These are phyloP conservation scores for Psilopsiagon aurifrons DNA, from an alignment of 2,113 vertebrate genomes.

Conservation along the genomic window DNA sequence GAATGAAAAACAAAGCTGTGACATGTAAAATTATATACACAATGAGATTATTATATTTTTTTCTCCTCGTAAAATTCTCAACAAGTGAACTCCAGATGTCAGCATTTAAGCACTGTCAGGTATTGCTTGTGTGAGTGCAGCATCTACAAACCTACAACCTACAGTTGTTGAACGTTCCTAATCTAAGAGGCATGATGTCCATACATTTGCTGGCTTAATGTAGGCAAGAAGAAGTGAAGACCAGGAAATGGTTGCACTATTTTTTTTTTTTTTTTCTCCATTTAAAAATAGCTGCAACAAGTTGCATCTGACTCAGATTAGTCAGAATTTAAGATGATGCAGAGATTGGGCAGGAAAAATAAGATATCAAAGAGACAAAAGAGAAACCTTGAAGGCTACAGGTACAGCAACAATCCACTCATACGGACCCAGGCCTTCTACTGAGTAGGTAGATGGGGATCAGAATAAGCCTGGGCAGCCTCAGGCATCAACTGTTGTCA, in stretches of 20 bases:
- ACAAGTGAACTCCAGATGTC: slow-evolving; percentile 35
- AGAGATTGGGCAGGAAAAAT: neutral
- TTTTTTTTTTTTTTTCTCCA: neutral
- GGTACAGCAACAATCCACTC: neutral
- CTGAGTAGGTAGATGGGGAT: neutral
- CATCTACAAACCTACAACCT: neutral
- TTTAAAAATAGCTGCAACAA: neutral
- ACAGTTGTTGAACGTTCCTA: neutral
- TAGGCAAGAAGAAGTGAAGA: neutral
- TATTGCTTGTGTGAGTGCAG: neutral
- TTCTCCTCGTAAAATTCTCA: neutral
- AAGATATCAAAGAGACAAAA: neutral
- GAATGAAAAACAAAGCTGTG: slow-evolving; percentile 35
- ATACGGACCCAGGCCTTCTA: neutral
- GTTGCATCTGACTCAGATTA: neutral
- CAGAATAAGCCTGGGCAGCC: neutral
- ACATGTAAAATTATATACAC: neutral
- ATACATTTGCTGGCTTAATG: neutral
- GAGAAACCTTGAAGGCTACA: neutral
- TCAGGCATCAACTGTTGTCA: neutral
- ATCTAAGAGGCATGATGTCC: neutral
- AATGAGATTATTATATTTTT: neutral
- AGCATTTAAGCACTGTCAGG: slow-evolving; percentile 36
- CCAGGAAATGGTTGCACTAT: neutral
- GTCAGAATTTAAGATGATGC: neutral